Base-by-base conservation (phyloP, 2,113 vertebrate species). In the Xiphorhynchus elegans region DNA sequence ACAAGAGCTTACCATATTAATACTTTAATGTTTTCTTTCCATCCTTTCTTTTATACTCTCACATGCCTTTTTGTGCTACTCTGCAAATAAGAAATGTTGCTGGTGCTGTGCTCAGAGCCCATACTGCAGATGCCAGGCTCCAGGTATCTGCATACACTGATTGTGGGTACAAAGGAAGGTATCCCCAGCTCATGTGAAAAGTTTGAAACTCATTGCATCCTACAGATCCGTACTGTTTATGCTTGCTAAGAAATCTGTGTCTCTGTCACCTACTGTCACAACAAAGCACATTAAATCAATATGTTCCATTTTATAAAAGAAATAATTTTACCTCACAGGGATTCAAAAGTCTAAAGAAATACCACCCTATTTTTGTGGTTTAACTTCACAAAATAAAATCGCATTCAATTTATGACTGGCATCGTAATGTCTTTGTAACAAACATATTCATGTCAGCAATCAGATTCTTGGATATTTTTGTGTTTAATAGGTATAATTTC, bases 381-480 rank as follows among this genome's bases (percentile, higher is more conserved):
- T 83, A 75, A 80, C 74, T 80, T 91, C 84, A 59, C 15, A 77
- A 58, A 88, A 68, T 72, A 84, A 87, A 87, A 46, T 42, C 56
- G 88, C 33, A 42, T 76, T 86, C 49, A 69, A 67, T 90, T 93
- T 96, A 90, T 31, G 84, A 21, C 25, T 67, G 44, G 11, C 84
- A 88, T 67, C 74, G 66, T 72, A 66, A 33, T 73, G 55, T 76
- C 79, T 95, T 94, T 92, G 46, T 76, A 92, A 91, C 72, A 58
- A 84, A 85, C 82, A 80, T 75, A 90, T 86, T 93, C 42, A 93
- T 82, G 78, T 89, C 92, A 96, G 78, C 59, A 95, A 93, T 91
- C 88, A 95, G 68, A 91, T 90, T 49, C 64, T 88, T 93, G 90
- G 90, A 95, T 90, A 93, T 87, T 91, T 96, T 90, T 94, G 40